Percentiles rank a stretch among this genome's conserved stretches.
These are phyloP conservation scores for Heliothis subflexa DNA, from an alignment of 1,140 invertebrate species.

Conservation along the genomic window DNA sequence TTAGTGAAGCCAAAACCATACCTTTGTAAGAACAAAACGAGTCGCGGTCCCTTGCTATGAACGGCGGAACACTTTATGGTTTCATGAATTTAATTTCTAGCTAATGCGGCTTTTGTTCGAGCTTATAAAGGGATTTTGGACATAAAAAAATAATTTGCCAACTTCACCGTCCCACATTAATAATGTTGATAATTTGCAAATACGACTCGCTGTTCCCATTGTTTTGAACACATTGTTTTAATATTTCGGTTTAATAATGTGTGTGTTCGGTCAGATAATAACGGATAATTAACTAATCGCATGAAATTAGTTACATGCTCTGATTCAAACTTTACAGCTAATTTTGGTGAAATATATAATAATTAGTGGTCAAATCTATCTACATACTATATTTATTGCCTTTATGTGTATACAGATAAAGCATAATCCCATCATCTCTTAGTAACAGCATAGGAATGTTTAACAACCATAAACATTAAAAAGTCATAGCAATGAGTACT, in stretches of 20 bases:
- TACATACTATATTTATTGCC: no score
- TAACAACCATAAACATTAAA: no score
- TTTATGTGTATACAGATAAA: no score
- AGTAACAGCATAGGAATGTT: no score
- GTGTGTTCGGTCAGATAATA: neutral
- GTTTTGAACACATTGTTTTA: slow-evolving; percentile 26
- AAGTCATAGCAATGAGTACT: no score
- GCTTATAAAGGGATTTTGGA: slow-evolving; percentile 36
- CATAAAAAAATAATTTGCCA: slow-evolving; percentile 43
- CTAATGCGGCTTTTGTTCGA: slow-evolving; percentile 36
- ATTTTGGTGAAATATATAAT: no score
- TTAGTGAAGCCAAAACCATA: slow-evolving; percentile 54
- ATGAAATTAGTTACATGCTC: no score
- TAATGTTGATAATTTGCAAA: slow-evolving; percentile 44
- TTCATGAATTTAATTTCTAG: slow-evolving; percentile 50
- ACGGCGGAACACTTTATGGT: slow-evolving; percentile 50
- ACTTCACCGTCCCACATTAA: slow-evolving; percentile 24
- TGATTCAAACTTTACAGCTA: no score
- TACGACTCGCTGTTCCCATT: slow-evolving; percentile 5
- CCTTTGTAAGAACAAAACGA: slow-evolving; percentile 53
- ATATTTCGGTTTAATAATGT: neutral
- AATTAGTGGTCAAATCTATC: no score
- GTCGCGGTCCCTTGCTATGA: slow-evolving; percentile 13
- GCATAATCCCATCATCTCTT: no score
- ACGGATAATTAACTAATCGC: no score